Evolutionary conservation across 2,888 invertebrate species (phyloP), one percentile per base, ranked within the genome.

Genomic region (Phania funesta): DNA sequence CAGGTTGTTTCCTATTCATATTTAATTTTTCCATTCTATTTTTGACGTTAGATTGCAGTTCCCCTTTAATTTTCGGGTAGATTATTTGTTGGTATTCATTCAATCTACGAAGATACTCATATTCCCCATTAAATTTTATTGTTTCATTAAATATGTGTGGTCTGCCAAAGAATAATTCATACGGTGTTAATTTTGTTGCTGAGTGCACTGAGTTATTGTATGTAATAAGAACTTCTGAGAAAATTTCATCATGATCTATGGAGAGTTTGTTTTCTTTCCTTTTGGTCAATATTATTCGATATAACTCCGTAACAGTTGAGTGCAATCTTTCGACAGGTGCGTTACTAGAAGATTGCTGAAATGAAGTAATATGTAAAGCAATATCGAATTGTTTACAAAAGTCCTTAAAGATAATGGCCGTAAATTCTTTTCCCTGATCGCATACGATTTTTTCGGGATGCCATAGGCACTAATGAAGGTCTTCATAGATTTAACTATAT

Each of bases 341-440:
- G 35, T 70, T 78, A 6, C 70, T 78, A 1, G 24, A 48, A 11
- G 62, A 46, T 44, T 84, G 80, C 26, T 84, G 78, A 22, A 78
- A 83, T 4, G 84, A 84, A 5, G 74, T 83, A 1, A 68, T 44
- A 38, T 84, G 82, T 16, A 81, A 41, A 6, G 20, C 0, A 13
- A 79, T 79, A 0, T 75, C 3, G 8, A 48, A 80, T 73, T 84
- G 83, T 26, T 48, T 75, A 20, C 75, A 84, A 68, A 84, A 84
- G 46, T 83, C 79, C 26, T 79, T 56, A 44, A 83, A 83, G 6
- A 83, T 77, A 41, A 56, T 60, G 11, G 60, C 50, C 7, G 71
- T 26, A 41, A 71, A 60, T 26, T 71, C 50, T 74, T 20, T 58
- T 26, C 62, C 18, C 13, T 60, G 64, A 16, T 64, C 22, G 9